Conservation (phyloP, 2,113 vertebrate species). For the Echinops telfairi region DNA sequence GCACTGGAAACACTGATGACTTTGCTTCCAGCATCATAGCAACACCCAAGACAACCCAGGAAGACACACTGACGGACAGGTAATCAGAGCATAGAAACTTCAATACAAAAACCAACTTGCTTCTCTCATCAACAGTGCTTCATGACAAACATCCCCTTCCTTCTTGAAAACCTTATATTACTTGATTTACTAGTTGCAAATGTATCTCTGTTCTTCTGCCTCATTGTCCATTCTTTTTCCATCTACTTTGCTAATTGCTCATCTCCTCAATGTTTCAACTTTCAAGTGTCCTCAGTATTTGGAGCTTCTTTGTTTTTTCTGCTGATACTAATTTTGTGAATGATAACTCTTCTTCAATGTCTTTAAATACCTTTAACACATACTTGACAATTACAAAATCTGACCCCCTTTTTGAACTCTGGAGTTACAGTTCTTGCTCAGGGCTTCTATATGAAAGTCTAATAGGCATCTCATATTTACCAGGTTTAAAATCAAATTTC, state of each 20-base stretch:
- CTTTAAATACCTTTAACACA: neutral
- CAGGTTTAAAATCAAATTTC: neutral
- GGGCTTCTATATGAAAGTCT: neutral
- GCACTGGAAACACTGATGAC: too few species aligned
- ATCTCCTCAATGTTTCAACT: neutral
- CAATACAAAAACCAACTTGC: neutral
- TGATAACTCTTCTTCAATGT: neutral
- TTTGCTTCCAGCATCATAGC: too few species aligned
- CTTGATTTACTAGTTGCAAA: neutral
- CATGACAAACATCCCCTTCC: rapidly evolving
- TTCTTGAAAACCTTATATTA: neutral
- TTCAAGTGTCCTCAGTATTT: neutral
- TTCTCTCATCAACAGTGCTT: neutral
- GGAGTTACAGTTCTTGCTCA: neutral
- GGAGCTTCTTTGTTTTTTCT: neutral
- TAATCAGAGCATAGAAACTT: neutral
- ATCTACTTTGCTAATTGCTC: neutral
- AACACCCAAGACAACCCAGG: too few species aligned
- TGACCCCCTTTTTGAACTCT: neutral
- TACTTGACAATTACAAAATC: neutral
- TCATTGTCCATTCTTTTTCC: neutral
- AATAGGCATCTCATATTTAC: neutral
- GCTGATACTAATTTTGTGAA: neutral
- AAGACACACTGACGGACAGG: too few species aligned
- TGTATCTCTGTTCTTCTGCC: neutral